phyloP scores from a whole-genome alignment of 2,113 vertebrate species.

The Phylloscopus whistleri region DNA sequence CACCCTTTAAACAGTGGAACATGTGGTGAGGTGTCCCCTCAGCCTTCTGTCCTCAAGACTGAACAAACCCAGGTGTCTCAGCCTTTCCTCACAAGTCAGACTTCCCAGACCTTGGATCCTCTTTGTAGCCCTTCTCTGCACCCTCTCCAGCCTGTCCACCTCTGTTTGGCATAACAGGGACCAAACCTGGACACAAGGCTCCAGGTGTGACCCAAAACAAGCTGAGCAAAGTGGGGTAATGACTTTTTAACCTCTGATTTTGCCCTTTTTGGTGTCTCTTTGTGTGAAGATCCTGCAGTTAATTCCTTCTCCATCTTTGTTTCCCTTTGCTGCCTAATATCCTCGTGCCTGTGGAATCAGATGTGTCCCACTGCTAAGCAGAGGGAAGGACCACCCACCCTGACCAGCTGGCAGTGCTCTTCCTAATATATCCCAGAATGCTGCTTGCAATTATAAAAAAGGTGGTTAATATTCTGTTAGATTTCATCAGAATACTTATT shows the following conservation, averaged over 20 bases:
- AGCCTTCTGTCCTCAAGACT: not conserved
- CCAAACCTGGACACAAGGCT: not conserved
- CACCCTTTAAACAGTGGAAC: too few relatives aligned
- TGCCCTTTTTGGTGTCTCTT: not conserved
- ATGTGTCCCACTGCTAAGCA: not conserved
- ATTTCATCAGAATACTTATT: not conserved
- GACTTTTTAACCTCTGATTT: not conserved
- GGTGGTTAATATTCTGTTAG: accelerated
- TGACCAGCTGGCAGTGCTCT: not conserved
- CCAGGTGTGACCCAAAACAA: too few relatives aligned
- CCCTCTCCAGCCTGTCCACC: not conserved
- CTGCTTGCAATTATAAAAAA: not conserved
- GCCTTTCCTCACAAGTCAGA: not conserved
- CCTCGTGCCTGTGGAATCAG: too few relatives aligned
- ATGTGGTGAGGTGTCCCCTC: not conserved
- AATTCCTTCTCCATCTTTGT: not conserved
- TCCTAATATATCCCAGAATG: not conserved
- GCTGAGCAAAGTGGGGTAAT: not conserved
- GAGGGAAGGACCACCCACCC: not conserved
- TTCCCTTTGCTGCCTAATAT: not conserved
- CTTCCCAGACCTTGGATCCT: not conserved
- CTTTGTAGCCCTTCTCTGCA: not conserved
- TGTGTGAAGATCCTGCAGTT: not conserved
- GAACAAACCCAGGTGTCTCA: not conserved
- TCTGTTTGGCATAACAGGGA: not conserved